Conservation (phyloP, 2,797 vertebrate species). For the Spea hammondii region DNA sequence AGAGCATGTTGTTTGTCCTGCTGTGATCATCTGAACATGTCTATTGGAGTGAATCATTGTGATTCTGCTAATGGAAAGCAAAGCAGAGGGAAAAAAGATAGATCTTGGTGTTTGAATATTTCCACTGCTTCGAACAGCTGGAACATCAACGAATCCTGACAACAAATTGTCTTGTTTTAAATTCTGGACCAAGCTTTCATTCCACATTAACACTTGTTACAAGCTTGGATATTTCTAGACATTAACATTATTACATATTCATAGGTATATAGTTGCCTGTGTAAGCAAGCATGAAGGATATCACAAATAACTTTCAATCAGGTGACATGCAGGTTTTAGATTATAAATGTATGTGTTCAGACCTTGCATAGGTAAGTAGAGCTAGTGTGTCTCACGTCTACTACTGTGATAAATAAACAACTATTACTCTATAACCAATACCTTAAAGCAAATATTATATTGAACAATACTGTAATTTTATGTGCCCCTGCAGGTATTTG, state of each 20-base stretch:
- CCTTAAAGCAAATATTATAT: slow-evolving; percentile 24
- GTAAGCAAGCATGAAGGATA: slow-evolving; percentile 45
- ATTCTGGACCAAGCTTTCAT: slow-evolving; percentile 50
- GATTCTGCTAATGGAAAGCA: slow-evolving; percentile 55
- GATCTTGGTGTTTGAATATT: slow-evolving; percentile 59
- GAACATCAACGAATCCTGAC: slow-evolving; percentile 41
- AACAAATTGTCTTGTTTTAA: slow-evolving; percentile 40
- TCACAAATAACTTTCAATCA: slow-evolving; percentile 21
- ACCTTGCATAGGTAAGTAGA: slow-evolving; percentile 12
- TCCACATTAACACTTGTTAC: slow-evolving; percentile 54
- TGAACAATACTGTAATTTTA: slow-evolving; percentile 15
- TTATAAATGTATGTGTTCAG: slow-evolving; percentile 24
- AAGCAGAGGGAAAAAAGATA: slow-evolving; percentile 54
- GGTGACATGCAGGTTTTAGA: slow-evolving; percentile 2
- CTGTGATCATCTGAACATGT: slow-evolving; percentile 60
- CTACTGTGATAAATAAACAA: slow-evolving; percentile 41
- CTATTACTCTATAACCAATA: slow-evolving; percentile 1
- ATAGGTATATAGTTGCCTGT: slow-evolving; percentile 48
- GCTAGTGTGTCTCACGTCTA: background rate
- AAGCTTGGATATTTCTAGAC: slow-evolving; percentile 18
- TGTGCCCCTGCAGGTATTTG: background rate
- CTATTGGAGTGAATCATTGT: slow-evolving; percentile 55
- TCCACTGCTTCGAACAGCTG: slow-evolving; percentile 56
- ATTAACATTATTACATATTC: slow-evolving; percentile 39
- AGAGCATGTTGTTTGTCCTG: slow-evolving; percentile 59